Evolutionary conservation across 2,797 vertebrate genomes (phyloP).

Genomic region (Eurystomus glaucurus): DNA sequence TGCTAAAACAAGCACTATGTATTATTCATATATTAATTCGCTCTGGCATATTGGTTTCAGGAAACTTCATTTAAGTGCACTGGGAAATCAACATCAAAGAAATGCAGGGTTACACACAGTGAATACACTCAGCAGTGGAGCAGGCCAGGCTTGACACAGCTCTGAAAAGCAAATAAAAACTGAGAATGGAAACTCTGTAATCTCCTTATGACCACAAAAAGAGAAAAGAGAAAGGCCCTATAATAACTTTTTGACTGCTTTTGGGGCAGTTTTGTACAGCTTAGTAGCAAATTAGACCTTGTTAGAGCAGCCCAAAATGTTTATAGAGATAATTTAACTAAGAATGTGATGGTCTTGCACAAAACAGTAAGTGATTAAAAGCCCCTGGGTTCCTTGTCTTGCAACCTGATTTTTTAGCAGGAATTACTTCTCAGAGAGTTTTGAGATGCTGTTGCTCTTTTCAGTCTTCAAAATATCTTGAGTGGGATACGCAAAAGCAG

Average conservation of each 20-base stretch:
- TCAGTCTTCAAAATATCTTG: neutral
- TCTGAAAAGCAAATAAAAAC: constrained; percentile 33
- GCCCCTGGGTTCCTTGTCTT: accelerated
- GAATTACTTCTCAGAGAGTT: neutral
- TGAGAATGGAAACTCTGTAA: neutral
- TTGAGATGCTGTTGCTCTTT: neutral
- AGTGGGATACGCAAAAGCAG: neutral
- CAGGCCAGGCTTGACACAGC: neutral
- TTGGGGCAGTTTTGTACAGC: neutral
- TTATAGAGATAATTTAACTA: neutral
- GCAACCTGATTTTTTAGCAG: accelerated
- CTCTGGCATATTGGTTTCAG: constrained; percentile 46
- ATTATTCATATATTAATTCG: constrained; percentile 67
- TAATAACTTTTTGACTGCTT: neutral
- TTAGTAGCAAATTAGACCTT: neutral
- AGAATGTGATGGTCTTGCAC: neutral
- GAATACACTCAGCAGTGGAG: neutral
- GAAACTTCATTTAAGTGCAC: constrained; percentile 50
- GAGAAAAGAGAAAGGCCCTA: neutral
- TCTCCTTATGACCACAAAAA: neutral
- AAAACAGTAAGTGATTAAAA: neutral
- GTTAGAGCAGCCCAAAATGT: neutral
- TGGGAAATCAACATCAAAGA: constrained; percentile 62
- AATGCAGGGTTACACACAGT: neutral
- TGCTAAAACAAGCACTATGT: constrained; percentile 48